These are phyloP conservation scores for Microplitis mediator DNA, from an alignment of 1,140 invertebrate genomes.

Conservation along the genomic window DNA sequence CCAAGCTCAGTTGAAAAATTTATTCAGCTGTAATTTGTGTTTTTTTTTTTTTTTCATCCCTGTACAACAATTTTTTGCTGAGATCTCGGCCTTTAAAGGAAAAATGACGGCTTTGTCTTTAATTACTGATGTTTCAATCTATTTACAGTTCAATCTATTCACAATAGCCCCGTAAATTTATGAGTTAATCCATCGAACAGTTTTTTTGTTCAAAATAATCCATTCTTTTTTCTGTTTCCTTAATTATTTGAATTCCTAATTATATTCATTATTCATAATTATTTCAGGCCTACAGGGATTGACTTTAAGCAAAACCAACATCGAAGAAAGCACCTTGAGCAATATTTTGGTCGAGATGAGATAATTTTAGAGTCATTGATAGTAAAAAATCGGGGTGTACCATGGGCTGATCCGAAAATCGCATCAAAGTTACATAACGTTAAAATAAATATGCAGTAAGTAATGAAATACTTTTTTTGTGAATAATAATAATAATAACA, in stretches of 20 bases:
- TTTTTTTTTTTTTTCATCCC: too few relatives aligned
- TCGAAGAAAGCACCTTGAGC: slow-evolving; percentile 40
- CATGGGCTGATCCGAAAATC: slow-evolving; percentile 32
- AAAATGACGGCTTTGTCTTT: too few relatives aligned
- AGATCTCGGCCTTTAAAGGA: too few relatives aligned
- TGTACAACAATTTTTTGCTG: too few relatives aligned
- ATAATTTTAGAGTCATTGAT: slow-evolving; percentile 42
- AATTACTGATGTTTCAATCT: too few relatives aligned
- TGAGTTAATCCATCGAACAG: too few relatives aligned
- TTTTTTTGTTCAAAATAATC: neutral
- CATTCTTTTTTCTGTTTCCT: neutral
- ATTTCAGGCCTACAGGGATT: slow-evolving; percentile 43
- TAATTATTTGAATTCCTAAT: neutral
- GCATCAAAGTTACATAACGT: slow-evolving; percentile 29
- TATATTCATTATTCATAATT: too few relatives aligned
- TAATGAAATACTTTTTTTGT: neutral
- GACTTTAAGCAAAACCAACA: slow-evolving; percentile 48
- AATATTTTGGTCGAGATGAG: slow-evolving; percentile 40
- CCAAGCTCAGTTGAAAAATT: too few relatives aligned
- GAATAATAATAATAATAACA: too few relatives aligned
- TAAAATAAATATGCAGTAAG: slow-evolving; percentile 37
- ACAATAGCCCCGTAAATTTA: too few relatives aligned
- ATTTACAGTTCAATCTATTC: too few relatives aligned
- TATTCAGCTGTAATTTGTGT: too few relatives aligned
- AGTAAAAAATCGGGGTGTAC: slow-evolving; percentile 29